A percentile compares a stretch with the other conserved stretches of the same genome.
phyloP scores from a whole-genome alignment of 2,113 vertebrate species.

The Phrynosoma platyrhinos region DNA sequence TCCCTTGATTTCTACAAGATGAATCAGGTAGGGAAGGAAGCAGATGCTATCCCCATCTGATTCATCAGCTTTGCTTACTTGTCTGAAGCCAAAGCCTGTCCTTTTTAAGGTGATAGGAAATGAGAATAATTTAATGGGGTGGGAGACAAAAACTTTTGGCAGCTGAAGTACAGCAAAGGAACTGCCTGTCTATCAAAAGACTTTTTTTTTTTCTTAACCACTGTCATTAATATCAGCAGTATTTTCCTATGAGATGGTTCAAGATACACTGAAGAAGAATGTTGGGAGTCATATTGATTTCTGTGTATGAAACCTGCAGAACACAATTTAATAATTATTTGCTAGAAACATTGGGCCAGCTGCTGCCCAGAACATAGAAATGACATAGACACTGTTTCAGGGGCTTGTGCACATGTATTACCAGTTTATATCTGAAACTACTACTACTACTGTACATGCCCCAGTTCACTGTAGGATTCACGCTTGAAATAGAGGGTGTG shows the following conservation, averaged over 20 bases:
- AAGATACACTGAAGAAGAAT: not conserved
- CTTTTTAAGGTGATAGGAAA: not conserved
- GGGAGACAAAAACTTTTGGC: not conserved
- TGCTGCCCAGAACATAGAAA: not conserved
- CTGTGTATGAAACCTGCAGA: not conserved
- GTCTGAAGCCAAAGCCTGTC: not conserved
- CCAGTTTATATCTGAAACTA: not conserved
- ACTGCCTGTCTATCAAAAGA: not conserved
- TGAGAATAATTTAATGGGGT: not conserved
- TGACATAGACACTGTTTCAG: not conserved
- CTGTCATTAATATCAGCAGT: not conserved
- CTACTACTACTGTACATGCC: not conserved
- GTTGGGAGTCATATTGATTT: not conserved
- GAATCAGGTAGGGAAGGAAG: constrained; percentile 77
- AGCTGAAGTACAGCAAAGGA: not conserved
- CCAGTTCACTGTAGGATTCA: not conserved
- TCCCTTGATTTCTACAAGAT: constrained; percentile 85
- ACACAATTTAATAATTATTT: not conserved
- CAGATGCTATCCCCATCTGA: not conserved
- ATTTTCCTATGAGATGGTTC: not conserved
- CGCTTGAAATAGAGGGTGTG: not conserved
- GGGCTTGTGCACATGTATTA: not conserved
- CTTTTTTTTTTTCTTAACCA: not conserved
- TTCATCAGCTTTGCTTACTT: too few relatives aligned
- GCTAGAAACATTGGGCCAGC: not conserved